phyloP scores from a whole-genome alignment of 2,888 invertebrate species.

The Exephanes ischioxanthus region DNA sequence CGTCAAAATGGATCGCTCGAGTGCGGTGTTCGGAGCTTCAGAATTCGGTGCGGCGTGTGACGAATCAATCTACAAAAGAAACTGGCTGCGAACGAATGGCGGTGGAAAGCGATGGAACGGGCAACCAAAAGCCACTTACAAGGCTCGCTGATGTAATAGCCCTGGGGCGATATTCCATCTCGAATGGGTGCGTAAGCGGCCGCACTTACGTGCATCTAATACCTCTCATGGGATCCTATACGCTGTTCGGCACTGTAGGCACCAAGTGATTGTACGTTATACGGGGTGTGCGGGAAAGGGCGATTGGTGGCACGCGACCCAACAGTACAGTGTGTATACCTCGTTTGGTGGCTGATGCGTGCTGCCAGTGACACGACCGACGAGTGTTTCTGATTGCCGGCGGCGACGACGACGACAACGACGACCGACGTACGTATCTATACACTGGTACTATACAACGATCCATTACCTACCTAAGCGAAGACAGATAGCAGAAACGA shows the following conservation, averaged over 20 bases:
- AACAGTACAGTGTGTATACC: conserved; percentile 68
- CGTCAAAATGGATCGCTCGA: not conserved
- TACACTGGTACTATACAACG: conserved; percentile 31
- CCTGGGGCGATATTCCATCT: conserved; percentile 44
- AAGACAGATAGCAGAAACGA: conserved; percentile 77
- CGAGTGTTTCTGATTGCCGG: conserved; percentile 84
- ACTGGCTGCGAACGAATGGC: not conserved
- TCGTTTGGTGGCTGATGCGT: conserved; percentile 74
- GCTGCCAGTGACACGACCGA: conserved; percentile 83
- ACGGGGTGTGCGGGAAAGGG: conserved; percentile 55
- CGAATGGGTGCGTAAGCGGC: conserved; percentile 66
- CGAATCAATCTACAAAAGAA: conserved; percentile 23
- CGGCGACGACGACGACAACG: conserved; percentile 57
- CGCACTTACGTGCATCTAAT: conserved; percentile 70
- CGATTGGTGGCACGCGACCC: conserved; percentile 77
- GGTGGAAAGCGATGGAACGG: conserved; percentile 16
- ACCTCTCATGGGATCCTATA: conserved; percentile 53
- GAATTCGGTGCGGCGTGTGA: not conserved
- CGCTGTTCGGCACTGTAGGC: conserved; percentile 36
- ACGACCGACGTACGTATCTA: conserved; percentile 52
- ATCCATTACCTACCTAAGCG: conserved; percentile 75
- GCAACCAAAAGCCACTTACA: conserved; percentile 64
- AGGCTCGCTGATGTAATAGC: conserved; percentile 69
- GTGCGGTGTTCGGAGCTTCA: conserved; percentile 2
- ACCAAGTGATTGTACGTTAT: conserved; percentile 34